Evolutionary conservation across 2,888 invertebrate species (phyloP), one percentile per base, ranked within the genome.

Genomic region (Dasysyrphus tricinctus): DNA sequence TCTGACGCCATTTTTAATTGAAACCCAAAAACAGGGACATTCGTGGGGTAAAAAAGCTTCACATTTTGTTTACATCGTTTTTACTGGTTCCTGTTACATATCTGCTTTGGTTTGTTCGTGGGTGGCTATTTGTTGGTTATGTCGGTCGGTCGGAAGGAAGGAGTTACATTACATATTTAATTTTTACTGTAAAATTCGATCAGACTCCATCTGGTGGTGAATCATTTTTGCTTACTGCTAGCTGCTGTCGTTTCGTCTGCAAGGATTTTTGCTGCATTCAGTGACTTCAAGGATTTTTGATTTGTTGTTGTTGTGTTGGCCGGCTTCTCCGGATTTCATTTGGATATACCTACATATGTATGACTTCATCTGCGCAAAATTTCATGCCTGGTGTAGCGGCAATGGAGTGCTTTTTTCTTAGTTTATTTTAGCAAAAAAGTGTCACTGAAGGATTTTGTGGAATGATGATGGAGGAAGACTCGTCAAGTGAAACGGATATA

Each of bases 331-430:
- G 67, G 19, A 19, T 51, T 49, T 37, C 1, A 59, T 39, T 39
- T 39, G 37, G 19, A n/a, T n/a, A n/a, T n/a, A n/a, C n/a, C n/a
- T n/a, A n/a, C 3, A 39, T 34, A 47, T 54, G 57, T 80, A 54
- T 81, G 77, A 85, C 74, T 81, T 85, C 80, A 85, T 85, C 77
- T 85, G 85, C 77, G 80, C 85, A 80, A 80, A 80, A 19, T 76
- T 67, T 72, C 32, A 51, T 82, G 80, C 76, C 80, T 80, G 84
- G 76, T 84, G 80, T 54, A 29, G 69, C 54, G 69, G 54, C 54
- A 67, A 11, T 69, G 69, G 51, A 39, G 51, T 69, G 51, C 0
- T 54, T 54, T 37, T 29, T 39, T 54, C 0, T 14, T 11, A 9
- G 24, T 37, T 37, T 51, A 39, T 24, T 54, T 39, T 37, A 54